phyloP scores from a whole-genome alignment of 2,888 invertebrate species.

The Cerastoderma edule region DNA sequence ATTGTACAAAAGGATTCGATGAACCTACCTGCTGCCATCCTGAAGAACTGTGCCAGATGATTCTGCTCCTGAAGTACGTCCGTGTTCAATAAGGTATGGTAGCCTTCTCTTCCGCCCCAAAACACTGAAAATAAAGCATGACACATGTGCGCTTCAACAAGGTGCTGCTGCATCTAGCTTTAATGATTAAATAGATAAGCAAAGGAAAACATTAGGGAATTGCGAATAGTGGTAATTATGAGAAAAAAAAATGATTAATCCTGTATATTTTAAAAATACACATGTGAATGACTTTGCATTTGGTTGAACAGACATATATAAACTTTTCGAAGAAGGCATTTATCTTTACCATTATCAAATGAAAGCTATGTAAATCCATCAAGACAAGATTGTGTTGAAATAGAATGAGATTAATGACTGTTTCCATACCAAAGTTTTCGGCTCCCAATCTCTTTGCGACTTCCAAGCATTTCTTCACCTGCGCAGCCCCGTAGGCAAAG shows the following conservation, averaged over 20 bases:
- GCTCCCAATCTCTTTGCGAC: slow-evolving; percentile 87
- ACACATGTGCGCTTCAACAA: too few relatives aligned
- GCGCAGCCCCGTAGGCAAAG: slow-evolving; percentile 86
- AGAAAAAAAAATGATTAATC: too few relatives aligned
- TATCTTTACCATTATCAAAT: too few relatives aligned
- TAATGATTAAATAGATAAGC: neutral
- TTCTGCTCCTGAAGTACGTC: slow-evolving; percentile 87
- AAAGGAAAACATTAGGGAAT: too few relatives aligned
- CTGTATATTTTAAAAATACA: too few relatives aligned
- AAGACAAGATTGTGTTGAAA: neutral
- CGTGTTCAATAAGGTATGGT: slow-evolving; percentile 86
- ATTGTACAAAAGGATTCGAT: too few relatives aligned
- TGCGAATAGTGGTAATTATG: too few relatives aligned
- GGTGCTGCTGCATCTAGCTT: too few relatives aligned
- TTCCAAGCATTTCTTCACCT: slow-evolving; percentile 87
- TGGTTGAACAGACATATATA: too few relatives aligned
- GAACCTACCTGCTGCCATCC: slow-evolving; percentile 86
- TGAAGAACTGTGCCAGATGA: slow-evolving; percentile 87
- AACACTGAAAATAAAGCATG: slow-evolving; percentile 83
- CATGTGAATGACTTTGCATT: too few relatives aligned
- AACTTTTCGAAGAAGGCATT: neutral
- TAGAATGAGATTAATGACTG: neutral
- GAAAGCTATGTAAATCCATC: too few relatives aligned
- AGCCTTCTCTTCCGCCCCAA: slow-evolving; percentile 87
- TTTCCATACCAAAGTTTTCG: slow-evolving; percentile 86